A percentile compares a stretch with the other conserved stretches of the same genome.
These are phyloP conservation scores for Pseudolycoriella hygida DNA, from an alignment of 2,888 invertebrate genomes.

Conservation along the genomic window DNA sequence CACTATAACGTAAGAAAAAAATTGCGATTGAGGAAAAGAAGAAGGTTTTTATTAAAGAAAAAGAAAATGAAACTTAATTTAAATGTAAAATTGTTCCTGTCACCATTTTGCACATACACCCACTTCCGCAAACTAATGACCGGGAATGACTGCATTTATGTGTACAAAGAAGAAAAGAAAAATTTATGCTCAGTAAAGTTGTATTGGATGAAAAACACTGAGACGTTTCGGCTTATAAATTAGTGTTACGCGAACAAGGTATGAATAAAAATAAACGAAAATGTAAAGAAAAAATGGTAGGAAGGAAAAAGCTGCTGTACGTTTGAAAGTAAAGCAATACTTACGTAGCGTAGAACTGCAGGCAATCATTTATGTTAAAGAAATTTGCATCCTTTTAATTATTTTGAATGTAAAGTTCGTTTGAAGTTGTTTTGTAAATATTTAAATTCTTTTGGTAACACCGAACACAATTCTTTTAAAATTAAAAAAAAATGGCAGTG, in stretches of 20 bases:
- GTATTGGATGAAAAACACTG: too few relatives aligned
- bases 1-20: not conserved
- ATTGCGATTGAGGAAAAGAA: not conserved
- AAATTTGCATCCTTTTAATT: not conserved
- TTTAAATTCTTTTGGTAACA: too few relatives aligned
- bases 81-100: not conserved
- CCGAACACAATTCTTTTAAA: too few relatives aligned
- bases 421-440: too few relatives aligned
- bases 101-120: slow-evolving; percentile 1
- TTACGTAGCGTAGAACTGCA: not conserved
- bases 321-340: not conserved
- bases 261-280: too few relatives aligned
- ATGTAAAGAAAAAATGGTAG: not conserved
- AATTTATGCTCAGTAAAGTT: too few relatives aligned
- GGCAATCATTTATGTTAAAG: not conserved
- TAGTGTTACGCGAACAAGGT: too few relatives aligned
- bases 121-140: not conserved
- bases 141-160: not conserved
- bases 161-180: not conserved
- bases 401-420: not conserved
- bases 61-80: not conserved
- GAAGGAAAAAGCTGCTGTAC: not conserved
- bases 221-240: too few relatives aligned
- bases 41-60: not conserved
- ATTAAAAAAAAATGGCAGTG: too few relatives aligned